phyloP scores from a whole-genome alignment of 2,888 invertebrate species.

The Ligdia adustata region DNA sequence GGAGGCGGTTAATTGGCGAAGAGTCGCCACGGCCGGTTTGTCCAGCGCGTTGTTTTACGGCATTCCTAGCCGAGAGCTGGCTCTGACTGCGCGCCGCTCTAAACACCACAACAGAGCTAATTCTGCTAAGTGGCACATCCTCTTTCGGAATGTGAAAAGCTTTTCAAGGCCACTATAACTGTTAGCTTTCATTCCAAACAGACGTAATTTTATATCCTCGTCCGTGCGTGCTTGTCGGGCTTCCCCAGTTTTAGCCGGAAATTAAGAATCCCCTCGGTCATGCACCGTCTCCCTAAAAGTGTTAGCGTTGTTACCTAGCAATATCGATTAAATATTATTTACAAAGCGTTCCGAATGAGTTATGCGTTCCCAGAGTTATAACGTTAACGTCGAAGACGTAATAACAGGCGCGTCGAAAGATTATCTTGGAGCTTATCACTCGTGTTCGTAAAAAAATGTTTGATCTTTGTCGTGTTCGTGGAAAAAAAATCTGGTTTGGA shows the following conservation, averaged over 20 bases:
- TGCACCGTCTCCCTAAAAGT: constrained; percentile 57
- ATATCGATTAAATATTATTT: constrained; percentile 60
- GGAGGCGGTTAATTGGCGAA: constrained; percentile 79
- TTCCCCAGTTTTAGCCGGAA: constrained; percentile 69
- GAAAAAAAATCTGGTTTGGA: constrained; percentile 32
- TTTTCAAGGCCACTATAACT: constrained; percentile 17
- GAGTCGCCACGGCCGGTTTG: constrained; percentile 70
- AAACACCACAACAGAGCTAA: constrained; percentile 37
- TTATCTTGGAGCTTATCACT: constrained; percentile 31
- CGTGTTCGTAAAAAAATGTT: constrained; percentile 14
- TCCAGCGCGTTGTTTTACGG: constrained; percentile 69
- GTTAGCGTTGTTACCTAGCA: constrained; percentile 71
- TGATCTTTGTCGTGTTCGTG: constrained; percentile 11
- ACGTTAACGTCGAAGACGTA: constrained; percentile 23
- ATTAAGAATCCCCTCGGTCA: constrained; percentile 67
- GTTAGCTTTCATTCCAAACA: constrained; percentile 15
- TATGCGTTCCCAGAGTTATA: constrained; percentile 14
- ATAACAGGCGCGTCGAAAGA: constrained; percentile 19
- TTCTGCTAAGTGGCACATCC: constrained; percentile 44
- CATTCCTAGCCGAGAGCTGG: constrained; percentile 58
- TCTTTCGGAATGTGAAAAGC: constrained; percentile 26
- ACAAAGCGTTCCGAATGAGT: constrained; percentile 15
- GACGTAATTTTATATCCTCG: constrained; percentile 34
- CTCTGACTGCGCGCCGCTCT: constrained; percentile 44
- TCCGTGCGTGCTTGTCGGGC: constrained; percentile 46